A percentile compares a stretch with the other conserved stretches of the same genome.
Conservation (phyloP, 2,888 invertebrate genomes). For the Plagiodera versicolora region DNA sequence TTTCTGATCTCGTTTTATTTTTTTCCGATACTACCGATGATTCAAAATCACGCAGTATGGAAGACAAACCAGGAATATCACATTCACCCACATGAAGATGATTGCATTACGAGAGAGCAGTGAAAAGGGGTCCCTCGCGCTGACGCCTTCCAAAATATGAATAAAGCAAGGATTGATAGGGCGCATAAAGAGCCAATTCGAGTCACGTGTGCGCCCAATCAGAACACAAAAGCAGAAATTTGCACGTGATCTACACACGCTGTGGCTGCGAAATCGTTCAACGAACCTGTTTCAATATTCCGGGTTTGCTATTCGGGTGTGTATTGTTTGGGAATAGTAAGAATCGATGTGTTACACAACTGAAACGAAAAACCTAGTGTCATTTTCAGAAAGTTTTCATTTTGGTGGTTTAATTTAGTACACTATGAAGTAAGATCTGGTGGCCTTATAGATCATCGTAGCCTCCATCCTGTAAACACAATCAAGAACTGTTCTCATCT, state of each 20-base stretch:
- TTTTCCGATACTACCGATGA: too few relatives aligned
- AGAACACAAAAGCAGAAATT: conserved; percentile 54
- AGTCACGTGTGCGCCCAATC: conserved; percentile 51
- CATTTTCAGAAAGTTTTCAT: too few relatives aligned
- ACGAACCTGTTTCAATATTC: conserved; percentile 41
- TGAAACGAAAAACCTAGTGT: conserved; percentile 28
- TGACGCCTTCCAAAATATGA: conserved; percentile 30
- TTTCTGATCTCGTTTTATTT: too few relatives aligned
- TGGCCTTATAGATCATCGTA: too few relatives aligned
- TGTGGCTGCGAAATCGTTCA: conserved; percentile 43
- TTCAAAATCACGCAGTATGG: too few relatives aligned
- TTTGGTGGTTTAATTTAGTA: too few relatives aligned
- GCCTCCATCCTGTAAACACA: too few relatives aligned
- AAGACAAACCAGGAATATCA: too few relatives aligned
- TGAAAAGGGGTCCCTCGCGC: conserved; percentile 17
- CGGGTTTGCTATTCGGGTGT: conserved; percentile 40
- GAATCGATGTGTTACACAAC: conserved; percentile 36
- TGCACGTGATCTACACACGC: conserved; percentile 53
- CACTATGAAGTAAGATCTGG: too few relatives aligned
- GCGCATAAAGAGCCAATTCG: conserved; percentile 44
- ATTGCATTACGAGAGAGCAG: conserved; percentile 23
- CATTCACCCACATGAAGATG: conserved; percentile 21
- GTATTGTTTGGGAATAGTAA: conserved; percentile 37
- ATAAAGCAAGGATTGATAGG: conserved; percentile 43
- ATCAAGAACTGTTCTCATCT: too few relatives aligned